These are phyloP conservation scores for Drosophila pruinosa DNA, from an alignment of 1,140 invertebrate genomes.

Conservation along the genomic window DNA sequence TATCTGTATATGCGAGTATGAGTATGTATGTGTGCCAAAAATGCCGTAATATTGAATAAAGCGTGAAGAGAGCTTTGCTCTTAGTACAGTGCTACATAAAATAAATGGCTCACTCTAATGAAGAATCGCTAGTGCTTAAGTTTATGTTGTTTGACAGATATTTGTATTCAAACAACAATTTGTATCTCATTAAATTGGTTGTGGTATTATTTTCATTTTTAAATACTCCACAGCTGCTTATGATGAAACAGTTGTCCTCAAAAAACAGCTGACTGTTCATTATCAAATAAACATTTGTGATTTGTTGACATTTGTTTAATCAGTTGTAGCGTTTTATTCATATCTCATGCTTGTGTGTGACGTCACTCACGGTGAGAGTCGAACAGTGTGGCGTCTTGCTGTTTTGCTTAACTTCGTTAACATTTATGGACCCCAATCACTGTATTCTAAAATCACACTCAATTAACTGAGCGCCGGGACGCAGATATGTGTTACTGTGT, in stretches of 20 bases:
- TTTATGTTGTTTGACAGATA: neutral
- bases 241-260: neutral
- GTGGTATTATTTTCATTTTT: neutral
- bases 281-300: neutral
- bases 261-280: neutral
- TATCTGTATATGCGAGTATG: neutral
- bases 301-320: constrained; percentile 3
- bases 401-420: neutral
- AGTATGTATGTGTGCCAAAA: constrained; percentile 19
- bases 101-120: neutral
- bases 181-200: neutral
- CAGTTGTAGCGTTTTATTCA: neutral
- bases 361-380: neutral
- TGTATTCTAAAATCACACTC: neutral
- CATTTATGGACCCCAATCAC: neutral
- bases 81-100: constrained; percentile 17
- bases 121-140: neutral
- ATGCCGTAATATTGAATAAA: constrained; percentile 32
- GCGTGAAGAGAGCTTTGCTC: constrained; percentile 28
- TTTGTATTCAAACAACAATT: neutral
- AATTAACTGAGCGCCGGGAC: neutral
- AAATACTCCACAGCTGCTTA: neutral
- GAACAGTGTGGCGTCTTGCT: neutral
- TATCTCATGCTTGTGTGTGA: neutral
- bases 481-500: constrained; percentile 12